A percentile compares a stretch with the other conserved stretches of the same genome.
phyloP scores from a whole-genome alignment of 2,113 vertebrate genomes.

The Pipra filicauda region DNA sequence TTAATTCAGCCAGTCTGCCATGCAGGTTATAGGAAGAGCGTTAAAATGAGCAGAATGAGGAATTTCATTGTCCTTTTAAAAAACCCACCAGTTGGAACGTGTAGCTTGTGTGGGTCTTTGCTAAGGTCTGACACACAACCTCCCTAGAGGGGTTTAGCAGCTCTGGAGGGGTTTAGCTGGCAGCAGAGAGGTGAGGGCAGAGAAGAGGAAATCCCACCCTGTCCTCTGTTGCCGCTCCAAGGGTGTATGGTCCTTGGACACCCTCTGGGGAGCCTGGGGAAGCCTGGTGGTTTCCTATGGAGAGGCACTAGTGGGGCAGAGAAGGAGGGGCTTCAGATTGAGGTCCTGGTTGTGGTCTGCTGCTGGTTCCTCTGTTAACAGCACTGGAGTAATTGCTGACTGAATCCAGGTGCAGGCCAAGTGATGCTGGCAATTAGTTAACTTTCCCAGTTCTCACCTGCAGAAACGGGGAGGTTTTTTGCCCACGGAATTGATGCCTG shows the following conservation, averaged over 20 bases:
- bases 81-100: neutral
- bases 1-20: constrained; percentile 60
- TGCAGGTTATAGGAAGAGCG: constrained; percentile 36
- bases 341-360: neutral
- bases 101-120: neutral
- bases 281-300: neutral
- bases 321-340: neutral
- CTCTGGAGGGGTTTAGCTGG: neutral
- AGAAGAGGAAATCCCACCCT: neutral
- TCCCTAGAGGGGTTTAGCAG: neutral
- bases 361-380: neutral
- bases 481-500: neutral
- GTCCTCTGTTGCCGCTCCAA: neutral
- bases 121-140: neutral
- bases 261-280: fast-evolving
- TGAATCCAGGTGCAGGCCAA: neutral
- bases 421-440: neutral
- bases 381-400: neutral
- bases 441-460: neutral
- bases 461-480: neutral
- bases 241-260: fast-evolving
- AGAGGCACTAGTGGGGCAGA: fast-evolving
- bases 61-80: constrained; percentile 5
- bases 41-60: neutral
- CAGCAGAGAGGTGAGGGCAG: neutral